phyloP scores from a whole-genome alignment of 2,888 invertebrate species.

The Heteromurus nitidus region DNA sequence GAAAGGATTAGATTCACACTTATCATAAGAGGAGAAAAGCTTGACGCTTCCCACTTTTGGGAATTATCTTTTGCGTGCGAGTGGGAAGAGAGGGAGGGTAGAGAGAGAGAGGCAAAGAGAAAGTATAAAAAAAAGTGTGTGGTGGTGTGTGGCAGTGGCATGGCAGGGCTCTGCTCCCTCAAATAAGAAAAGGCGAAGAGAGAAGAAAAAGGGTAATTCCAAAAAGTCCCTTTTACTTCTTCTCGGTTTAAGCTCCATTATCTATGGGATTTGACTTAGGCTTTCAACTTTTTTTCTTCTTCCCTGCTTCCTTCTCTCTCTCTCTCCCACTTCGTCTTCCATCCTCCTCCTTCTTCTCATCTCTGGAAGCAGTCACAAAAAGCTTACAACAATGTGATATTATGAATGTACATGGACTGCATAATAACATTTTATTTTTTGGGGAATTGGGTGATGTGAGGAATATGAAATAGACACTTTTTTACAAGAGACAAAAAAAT shows the following conservation, averaged over 20 bases:
- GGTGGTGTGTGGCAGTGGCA: neutral
- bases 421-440: slow-evolving; percentile 42
- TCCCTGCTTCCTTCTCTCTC: slow-evolving; percentile 1
- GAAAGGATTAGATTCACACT: slow-evolving; percentile 64
- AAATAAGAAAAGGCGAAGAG: slow-evolving; percentile 3
- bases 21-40: slow-evolving; percentile 61
- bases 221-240: slow-evolving; percentile 50
- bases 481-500: slow-evolving; percentile 11
- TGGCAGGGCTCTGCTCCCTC: neutral
- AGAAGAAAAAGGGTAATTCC: slow-evolving; percentile 53
- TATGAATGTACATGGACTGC: slow-evolving; percentile 19
- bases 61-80: slow-evolving; percentile 51
- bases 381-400: slow-evolving; percentile 18
- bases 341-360: slow-evolving; percentile 36
- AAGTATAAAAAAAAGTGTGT: no score
- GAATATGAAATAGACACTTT: slow-evolving; percentile 54
- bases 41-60: slow-evolving; percentile 60
- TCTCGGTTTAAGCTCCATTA: slow-evolving; percentile 61
- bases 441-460: slow-evolving; percentile 39
- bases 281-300: slow-evolving; percentile 62
- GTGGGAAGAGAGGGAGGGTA: neutral
- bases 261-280: slow-evolving; percentile 64
- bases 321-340: slow-evolving; percentile 12
- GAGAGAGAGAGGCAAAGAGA: neutral
- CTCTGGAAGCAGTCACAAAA: neutral